These are phyloP conservation scores for Pseudomyrmex gracilis DNA, from an alignment of 1,140 invertebrate genomes.

Conservation along the genomic window DNA sequence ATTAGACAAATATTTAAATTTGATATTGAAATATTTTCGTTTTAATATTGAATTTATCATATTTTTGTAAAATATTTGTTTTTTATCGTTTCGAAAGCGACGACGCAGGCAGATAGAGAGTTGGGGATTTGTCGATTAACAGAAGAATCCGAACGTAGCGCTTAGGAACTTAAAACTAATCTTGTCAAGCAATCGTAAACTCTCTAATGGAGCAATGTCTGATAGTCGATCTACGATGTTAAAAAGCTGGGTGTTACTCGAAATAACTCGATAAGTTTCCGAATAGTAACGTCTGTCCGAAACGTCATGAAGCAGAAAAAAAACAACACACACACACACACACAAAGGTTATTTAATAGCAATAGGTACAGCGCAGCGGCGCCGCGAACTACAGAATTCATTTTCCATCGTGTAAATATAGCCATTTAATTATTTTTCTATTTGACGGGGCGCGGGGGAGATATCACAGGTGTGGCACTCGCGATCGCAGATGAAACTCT, in stretches of 20 bases:
- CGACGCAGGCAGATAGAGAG: conserved; percentile 28
- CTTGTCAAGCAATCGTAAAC: conserved; percentile 68
- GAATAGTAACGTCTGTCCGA: conserved; percentile 65
- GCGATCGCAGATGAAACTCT: neutral
- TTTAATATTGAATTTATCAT: no score
- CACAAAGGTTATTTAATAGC: conserved; percentile 63
- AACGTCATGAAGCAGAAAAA: conserved; percentile 22
- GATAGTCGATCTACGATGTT: conserved; percentile 64
- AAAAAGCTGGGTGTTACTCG: conserved; percentile 64
- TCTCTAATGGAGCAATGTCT: conserved; percentile 64
- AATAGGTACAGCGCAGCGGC: conserved; percentile 58
- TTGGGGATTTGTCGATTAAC: conserved; percentile 50
- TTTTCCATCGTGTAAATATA: conserved; percentile 80
- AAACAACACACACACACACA: neutral
- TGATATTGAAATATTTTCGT: no score
- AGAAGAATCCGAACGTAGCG: conserved; percentile 63
- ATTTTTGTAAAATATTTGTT: no score
- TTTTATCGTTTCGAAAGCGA: conserved; percentile 30
- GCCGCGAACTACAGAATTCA: conserved; percentile 63
- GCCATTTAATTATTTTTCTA: conserved; percentile 82
- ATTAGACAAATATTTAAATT: no score
- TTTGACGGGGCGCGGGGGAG: conserved; percentile 68
- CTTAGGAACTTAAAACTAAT: conserved; percentile 63
- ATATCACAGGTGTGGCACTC: neutral
- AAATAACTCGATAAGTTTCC: conserved; percentile 55